Conservation (phyloP, 2,888 invertebrate species). For the Drosophila austrosaltans region DNA sequence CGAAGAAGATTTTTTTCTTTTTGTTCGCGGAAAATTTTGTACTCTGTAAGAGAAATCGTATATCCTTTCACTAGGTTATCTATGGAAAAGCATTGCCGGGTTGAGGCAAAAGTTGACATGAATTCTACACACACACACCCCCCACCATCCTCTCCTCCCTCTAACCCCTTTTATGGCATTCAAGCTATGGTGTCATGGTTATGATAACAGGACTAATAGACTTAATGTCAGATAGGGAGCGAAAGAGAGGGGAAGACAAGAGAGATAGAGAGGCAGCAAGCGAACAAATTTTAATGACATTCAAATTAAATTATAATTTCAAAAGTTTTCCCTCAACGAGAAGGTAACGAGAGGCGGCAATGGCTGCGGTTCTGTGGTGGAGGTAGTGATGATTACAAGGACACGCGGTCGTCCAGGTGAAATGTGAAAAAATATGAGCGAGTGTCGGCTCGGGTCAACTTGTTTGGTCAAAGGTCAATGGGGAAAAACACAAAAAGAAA, state of each 20-base stretch:
- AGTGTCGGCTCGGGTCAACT: slow-evolving; percentile 34
- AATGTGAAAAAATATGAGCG: slow-evolving; percentile 18
- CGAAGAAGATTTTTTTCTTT: slow-evolving; percentile 19
- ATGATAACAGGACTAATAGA: slow-evolving; percentile 29
- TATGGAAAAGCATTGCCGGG: slow-evolving; percentile 18
- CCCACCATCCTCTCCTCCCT: not conserved
- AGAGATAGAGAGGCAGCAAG: slow-evolving; percentile 1
- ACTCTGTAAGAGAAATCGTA: not conserved
- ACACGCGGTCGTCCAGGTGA: slow-evolving; percentile 58
- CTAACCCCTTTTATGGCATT: not conserved
- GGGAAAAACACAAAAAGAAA: slow-evolving; percentile 12
- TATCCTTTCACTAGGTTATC: slow-evolving; percentile 10
- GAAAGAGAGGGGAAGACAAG: not conserved
- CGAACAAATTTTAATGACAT: slow-evolving; percentile 74
- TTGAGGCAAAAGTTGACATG: slow-evolving; percentile 15
- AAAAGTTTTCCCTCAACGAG: slow-evolving; percentile 60
- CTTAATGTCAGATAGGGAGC: slow-evolving; percentile 5
- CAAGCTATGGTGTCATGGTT: slow-evolving; percentile 28
- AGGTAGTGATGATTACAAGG: slow-evolving; percentile 59
- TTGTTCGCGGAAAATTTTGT: slow-evolving; percentile 5
- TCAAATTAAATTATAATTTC: slow-evolving; percentile 77
- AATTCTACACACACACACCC: not conserved
- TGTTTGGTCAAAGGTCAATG: slow-evolving; percentile 50
- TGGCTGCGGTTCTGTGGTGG: slow-evolving; percentile 13
- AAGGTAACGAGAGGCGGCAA: not conserved